phyloP scores from a whole-genome alignment of 2,888 invertebrate genomes.

The Leptura quadrifasciata region DNA sequence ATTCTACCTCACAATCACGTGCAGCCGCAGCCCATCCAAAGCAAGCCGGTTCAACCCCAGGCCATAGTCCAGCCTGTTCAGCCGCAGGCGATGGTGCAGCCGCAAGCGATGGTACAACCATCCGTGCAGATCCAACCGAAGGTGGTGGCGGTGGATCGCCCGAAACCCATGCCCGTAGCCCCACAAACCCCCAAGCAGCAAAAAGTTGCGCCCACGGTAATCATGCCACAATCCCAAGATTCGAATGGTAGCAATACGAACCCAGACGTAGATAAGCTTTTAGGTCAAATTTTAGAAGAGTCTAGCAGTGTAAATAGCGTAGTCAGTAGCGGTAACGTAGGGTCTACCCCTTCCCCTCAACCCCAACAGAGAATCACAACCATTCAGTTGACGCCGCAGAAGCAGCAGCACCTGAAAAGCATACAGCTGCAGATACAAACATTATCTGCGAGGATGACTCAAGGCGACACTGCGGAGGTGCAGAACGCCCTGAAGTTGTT shows the following conservation, averaged over 20 bases:
- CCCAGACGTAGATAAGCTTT: slow-evolving; percentile 70
- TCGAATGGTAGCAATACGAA: slow-evolving; percentile 55
- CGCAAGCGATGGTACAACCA: slow-evolving; percentile 52
- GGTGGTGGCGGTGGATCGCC: slow-evolving; percentile 52
- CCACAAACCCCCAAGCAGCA: slow-evolving; percentile 59
- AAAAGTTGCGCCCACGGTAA: slow-evolving; percentile 59
- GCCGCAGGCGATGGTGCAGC: slow-evolving; percentile 67
- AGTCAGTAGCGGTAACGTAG: slow-evolving; percentile 44
- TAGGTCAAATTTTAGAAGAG: slow-evolving; percentile 71
- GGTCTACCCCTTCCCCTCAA: slow-evolving; percentile 44
- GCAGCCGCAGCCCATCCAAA: slow-evolving; percentile 58
- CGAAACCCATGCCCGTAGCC: slow-evolving; percentile 50
- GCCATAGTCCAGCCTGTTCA: slow-evolving; percentile 62
- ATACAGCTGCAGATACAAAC: slow-evolving; percentile 83
- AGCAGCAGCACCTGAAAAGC: slow-evolving; percentile 79
- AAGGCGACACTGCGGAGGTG: slow-evolving; percentile 68
- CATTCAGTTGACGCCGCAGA: slow-evolving; percentile 84
- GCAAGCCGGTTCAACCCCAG: slow-evolving; percentile 57
- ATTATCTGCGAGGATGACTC: slow-evolving; percentile 76
- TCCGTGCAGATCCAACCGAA: slow-evolving; percentile 52
- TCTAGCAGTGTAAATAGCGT: slow-evolving; percentile 51
- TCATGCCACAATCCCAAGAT: slow-evolving; percentile 48
- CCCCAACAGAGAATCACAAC: slow-evolving; percentile 80
- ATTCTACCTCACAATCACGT: slow-evolving; percentile 64
- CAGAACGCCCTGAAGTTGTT: slow-evolving; percentile 72